Evolutionary conservation across 30 jellyfish, hydroid and myxozoan genomes (phyloP), one percentile per base, ranked within the genome.

Genomic region (Chironex yamaguchii): DNA sequence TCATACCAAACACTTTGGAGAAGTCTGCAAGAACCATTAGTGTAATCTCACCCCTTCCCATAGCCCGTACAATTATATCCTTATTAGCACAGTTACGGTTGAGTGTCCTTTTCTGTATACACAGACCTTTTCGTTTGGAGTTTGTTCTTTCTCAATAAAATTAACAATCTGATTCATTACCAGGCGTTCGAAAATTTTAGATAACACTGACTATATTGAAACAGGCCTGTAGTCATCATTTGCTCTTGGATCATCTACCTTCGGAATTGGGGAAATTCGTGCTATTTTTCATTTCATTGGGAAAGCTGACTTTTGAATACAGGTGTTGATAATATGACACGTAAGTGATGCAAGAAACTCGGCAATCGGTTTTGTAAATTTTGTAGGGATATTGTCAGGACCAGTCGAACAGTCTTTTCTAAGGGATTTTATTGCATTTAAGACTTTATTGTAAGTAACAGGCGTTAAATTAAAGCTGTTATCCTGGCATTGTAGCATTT

Each of bases 201-300:
- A n/a, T n/a, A n/a, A n/a, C n/a, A n/a, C 71, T 54, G 4, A 32
- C 11, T 48, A 63, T 63, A 63, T 63, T 30, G 77, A 63, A 63
- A 63, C 77, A 63, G 77, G 77, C 28, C 77, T 63, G 54, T 63
- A 63, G 77, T 21, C 77, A 63, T 63, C 77, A 30, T 63, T 63
- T 63, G 42, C 77, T 63, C 77, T 63, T 63, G 77, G 77, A 63
- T 63, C 21, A 63, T 63, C 77, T 63, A 63, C 77, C 77, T n/a
- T 63, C 30, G 77, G 77, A 63, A 63, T 63, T 49, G 77, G 77
- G 77, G 77, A 63, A 2, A 63, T 63, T 63, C 77, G 77, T 25
- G 77, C 77, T 63, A n/a, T 63, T 63, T 63, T 63, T 49, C 2
- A 63, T 63, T 63, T 63, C 77, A 49, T 63, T 63, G 77, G 77